A percentile compares a stretch with the other conserved stretches of the same genome.
These are phyloP conservation scores for Pardalotus punctatus DNA, from an alignment of 2,113 vertebrate species.

Conservation along the genomic window DNA sequence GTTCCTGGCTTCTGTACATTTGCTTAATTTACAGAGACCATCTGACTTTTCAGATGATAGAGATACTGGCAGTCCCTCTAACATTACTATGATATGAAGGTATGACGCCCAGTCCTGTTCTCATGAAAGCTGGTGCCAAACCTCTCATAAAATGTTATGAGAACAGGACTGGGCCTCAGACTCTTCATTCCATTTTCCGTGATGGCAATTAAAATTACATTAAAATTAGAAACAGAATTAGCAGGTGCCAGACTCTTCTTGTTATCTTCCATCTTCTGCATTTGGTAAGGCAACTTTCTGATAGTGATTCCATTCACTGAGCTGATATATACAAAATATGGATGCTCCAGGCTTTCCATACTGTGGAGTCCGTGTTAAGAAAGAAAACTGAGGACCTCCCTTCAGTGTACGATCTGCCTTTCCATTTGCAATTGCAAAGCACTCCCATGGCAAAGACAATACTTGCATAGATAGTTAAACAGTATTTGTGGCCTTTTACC, in stretches of 20 bases:
- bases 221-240: not conserved
- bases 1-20: not conserved
- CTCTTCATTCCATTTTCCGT: not conserved
- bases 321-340: not conserved
- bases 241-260: not conserved
- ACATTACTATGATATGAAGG: not conserved
- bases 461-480: not conserved
- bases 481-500: not conserved
- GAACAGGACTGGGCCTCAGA: not conserved
- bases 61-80: not conserved
- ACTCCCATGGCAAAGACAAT: not conserved
- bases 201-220: slow-evolving; percentile 2
- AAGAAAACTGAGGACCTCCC: not conserved
- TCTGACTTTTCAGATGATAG: not conserved
- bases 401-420: not conserved
- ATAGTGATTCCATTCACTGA: not conserved
- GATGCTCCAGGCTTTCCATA: not conserved
- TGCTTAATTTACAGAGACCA: not conserved
- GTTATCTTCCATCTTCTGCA: not conserved
- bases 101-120: not conserved
- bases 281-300: not conserved
- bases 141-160: not conserved
- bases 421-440: not conserved
- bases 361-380: not conserved
- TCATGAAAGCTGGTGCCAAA: not conserved